Conservation (phyloP, 2,113 vertebrate genomes). For the Calonectris borealis region DNA sequence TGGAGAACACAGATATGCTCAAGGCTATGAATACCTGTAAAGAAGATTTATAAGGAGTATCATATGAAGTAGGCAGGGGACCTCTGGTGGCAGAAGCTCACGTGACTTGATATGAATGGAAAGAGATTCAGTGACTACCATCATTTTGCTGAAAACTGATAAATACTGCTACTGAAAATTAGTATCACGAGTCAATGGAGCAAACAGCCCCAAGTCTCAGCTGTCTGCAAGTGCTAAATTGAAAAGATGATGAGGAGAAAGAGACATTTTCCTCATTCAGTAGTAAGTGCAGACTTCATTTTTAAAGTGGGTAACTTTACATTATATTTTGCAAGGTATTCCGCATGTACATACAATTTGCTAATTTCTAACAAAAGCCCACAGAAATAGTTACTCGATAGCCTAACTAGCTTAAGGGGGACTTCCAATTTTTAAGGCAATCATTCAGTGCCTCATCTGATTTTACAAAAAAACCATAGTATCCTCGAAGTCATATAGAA, state of each 20-base stretch:
- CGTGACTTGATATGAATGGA: background rate
- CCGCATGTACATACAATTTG: background rate
- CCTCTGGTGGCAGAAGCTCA: background rate
- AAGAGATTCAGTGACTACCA: background rate
- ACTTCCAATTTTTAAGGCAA: background rate
- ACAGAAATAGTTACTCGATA: accelerated
- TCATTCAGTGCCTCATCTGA: background rate
- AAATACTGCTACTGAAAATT: background rate
- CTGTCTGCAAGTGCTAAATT: background rate
- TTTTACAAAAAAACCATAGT: background rate
- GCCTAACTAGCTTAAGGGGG: background rate
- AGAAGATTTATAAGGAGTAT: background rate
- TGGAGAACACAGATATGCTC: background rate
- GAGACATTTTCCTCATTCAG: background rate
- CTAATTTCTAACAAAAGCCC: background rate
- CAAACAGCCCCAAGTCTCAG: background rate
- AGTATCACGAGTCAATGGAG: background rate
- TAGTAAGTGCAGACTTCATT: background rate
- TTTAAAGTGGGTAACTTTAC: background rate
- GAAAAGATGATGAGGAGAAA: background rate
- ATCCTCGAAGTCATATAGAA: background rate
- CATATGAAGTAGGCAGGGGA: background rate
- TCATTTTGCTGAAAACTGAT: background rate
- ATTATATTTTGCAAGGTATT: background rate
- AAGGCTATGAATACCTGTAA: background rate